Base-by-base conservation (phyloP, 2,888 invertebrate species). In the Hofmannophila pseudospretella region DNA sequence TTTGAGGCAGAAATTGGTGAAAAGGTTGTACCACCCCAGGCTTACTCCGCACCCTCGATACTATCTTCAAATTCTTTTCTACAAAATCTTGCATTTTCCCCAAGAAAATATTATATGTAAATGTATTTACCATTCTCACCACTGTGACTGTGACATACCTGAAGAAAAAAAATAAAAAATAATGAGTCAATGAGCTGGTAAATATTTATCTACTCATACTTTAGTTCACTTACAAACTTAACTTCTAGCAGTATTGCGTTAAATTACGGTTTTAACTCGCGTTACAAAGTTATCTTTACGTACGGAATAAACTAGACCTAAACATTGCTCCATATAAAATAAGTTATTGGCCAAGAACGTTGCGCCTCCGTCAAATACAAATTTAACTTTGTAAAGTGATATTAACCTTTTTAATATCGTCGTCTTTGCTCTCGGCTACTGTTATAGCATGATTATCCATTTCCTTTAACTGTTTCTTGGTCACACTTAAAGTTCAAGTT, bases 401-500 rank as follows among this genome's bases (percentile, higher is more conserved):
- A 4, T 3, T 23, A 23, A 23, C 8, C 9, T 33, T 23, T 23
- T 33, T 8, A 26, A 7, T 26, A 10, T 26, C 33, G 14, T 20
- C 16, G 27, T 23, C 8, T 23, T 23, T 23, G n/a, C 23, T 8
- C 4, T n/a, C 4, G 3, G 40, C 41, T 51, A 60, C 58, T 47
- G 58, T 58, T 55, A 55, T 50, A 50, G 45, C 41, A 38, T 51
- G 49, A 58, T 58, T 56, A 55, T 47, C 39, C 28, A 43, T 50
- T 60, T 58, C 61, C 61, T 54, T 51, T 35, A 33, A 44, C 38
- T 23, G 38, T 34, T 32, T 7, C 3, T 16, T 16, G 16, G 16
- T 16, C 16, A 16, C 16, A 16, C 3, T 16, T 16, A 16, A 16
- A 16, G 16, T 3, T 16, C 16, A 16, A n/a, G 16, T 16, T 16